phyloP scores from a whole-genome alignment of 2,797 vertebrate species.

The Myotis pilosus region DNA sequence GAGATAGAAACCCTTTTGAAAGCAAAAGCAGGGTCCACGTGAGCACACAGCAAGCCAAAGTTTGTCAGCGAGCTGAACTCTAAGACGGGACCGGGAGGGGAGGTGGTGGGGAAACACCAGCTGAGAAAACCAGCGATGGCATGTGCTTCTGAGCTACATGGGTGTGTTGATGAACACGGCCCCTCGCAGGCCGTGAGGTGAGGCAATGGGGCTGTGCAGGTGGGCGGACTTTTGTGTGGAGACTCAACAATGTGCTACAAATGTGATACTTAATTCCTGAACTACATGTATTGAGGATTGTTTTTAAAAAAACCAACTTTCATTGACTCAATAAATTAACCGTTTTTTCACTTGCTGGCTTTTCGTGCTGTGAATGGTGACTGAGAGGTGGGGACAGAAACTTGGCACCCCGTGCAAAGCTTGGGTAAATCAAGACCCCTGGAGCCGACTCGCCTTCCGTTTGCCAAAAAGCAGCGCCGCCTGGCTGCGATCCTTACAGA shows the following conservation, averaged over 20 bases:
- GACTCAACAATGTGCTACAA: constrained; percentile 71
- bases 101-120: not conserved
- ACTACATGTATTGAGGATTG: constrained; percentile 77
- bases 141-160: not conserved
- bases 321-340: constrained; percentile 77
- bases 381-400: constrained; percentile 63
- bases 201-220: constrained; percentile 3
- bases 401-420: constrained; percentile 51
- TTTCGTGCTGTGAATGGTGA: constrained; percentile 73
- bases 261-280: constrained; percentile 73
- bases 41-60: constrained; percentile 24
- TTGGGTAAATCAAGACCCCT: constrained; percentile 58
- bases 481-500: constrained; percentile 38
- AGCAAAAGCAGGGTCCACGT: constrained; percentile 11
- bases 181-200: not conserved
- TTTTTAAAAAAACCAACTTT: constrained; percentile 19
- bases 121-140: not conserved
- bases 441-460: constrained; percentile 46
- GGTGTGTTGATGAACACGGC: not conserved
- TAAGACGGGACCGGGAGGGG: not conserved
- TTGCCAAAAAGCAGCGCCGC: constrained; percentile 45
- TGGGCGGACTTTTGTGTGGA: constrained; percentile 51
- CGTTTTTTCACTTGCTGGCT: constrained; percentile 75
- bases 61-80: constrained; percentile 32
- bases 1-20: not conserved